Evolutionary conservation across 92 coral and sea anemone species (phyloP), one percentile per base, ranked within the genome.

Genomic region (Zoanthus gigantus): DNA sequence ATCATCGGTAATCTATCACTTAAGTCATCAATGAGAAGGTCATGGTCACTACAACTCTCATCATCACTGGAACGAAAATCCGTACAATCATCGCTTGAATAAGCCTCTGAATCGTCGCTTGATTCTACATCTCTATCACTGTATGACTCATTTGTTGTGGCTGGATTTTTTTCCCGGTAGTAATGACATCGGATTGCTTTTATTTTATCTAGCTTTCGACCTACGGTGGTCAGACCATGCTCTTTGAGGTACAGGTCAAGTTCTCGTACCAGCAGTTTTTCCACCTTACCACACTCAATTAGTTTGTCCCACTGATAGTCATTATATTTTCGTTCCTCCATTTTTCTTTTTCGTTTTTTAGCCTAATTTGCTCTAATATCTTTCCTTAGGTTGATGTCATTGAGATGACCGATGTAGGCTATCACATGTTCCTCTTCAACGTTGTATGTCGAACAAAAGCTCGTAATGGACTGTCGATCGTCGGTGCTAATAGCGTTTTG

Each of bases 401-500:
- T 63, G 8, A 63, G 18, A 63, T 63, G 54, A 45, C 18, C n/a
- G 0, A 50, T 13, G 29, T 56, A 76, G 8, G 53, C 31, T 53
- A 84, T 84, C 30, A 84, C 88, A 9, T 74, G 87, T 63, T 83
- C 68, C 77, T 83, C 87, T 9, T 84, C 88, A 31, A 84, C 81
- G 56, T 73, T 73, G n/a, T 63, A 86, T 57, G 61, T 61, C 76
- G 42, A 37, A 37, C 42, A 37, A 37, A 37, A 37, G 42, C 42
- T 37, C 4, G 42, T 37, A 37, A 37, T 37, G 42, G 42, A 37
- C 42, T 37, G 42, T 37, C 42, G 42, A 37, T 37, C 42, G 42
- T 37, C 42, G 42, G 42, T 37, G 2, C 42, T 37, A 37, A 37
- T 37, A 37, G 42, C 42, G 1, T 37, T 37, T 37, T 37, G 42